Base-by-base conservation (phyloP, 1,140 invertebrate genomes). In the Frieseomelitta varia region DNA sequence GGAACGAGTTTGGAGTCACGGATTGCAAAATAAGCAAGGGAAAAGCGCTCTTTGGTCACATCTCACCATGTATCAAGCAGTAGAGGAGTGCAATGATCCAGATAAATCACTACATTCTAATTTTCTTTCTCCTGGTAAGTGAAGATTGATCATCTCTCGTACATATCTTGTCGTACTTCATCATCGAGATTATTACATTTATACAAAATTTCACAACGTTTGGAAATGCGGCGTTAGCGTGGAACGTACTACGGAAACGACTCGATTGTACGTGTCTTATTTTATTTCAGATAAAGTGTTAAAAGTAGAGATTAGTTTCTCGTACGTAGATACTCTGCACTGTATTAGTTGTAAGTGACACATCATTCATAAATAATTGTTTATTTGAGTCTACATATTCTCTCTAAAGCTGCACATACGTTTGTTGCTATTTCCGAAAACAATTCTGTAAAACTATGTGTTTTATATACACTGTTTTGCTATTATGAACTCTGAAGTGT, bases 1-100 rank as follows among this genome's bases (percentile, higher is more conserved):
- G 21, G 99, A 99, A 95, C 96, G 99, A 87, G 98, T 99, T 67
- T 99, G 99, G 99, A 98, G 98, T 3, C 99, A 99, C 94, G 99
- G 99, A 0, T 94, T 99, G 27, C 98, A 99, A 92, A 97, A 97
- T 65, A 99, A 99, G 94, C 98, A 99, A 95, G 98, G 98, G 15
- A 99, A 99, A 95, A 99, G 98, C 15, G 98, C 98, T 0, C 95
- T 99, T 0, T 99, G 99, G 99, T 98, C 98, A 72, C 98, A 99
- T 93, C 95, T 99, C 21, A 96, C 97, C 1, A 98, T 97, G 93
- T 99, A 98, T 93, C 97, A 99, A 91, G 98, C 99, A 91, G 93
- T 97, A 69, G 97, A 99, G 90, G 97, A 98, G 85, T 96, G 97
- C 90, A 97, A 96, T 90, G 96, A 96, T 84, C 95, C 96, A 1